Evolutionary conservation across 2,113 vertebrate genomes (phyloP), one percentile per base, ranked within the genome.

Genomic region (Meriones unguiculatus): DNA sequence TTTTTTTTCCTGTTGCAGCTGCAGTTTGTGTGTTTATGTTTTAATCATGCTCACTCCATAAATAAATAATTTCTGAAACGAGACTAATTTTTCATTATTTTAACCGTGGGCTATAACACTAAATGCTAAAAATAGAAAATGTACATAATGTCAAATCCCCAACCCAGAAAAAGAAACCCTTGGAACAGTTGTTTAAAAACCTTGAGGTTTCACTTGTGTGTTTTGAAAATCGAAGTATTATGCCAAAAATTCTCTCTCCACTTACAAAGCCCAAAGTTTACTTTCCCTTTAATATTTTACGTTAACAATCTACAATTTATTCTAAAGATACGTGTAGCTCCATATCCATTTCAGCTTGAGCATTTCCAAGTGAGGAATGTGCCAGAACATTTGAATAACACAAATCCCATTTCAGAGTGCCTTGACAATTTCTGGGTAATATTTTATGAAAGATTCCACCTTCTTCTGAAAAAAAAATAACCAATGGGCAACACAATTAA

Each of bases 11-110:
- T 98, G 94, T 98, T 98, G 97, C 98, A 98, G 98, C 98, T 98
- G 98, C 98, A 98, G 98, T 98, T 98, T 98, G 98, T 97, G 97
- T 98, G 98, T 98, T 98, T 98, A 97, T 98, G 97, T 98, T 98
- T 98, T 98, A 98, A 98, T 98, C 98, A 98, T 98, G 98, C 98
- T 98, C 98, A 98, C 98, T 98, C 97, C 97, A 98, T 98, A 99
- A 98, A 99, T 98, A 98, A 98, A 99, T 98, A 98, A 98, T 98
- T 98, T 98, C 98, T 98, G 98, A 98, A 98, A 98, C 97, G 96
- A 98, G 98, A 98, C 98, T 98, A 98, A 98, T 98, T 98, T 98
- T 98, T 98, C 98, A 98, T 98, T 97, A 98, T 98, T 98, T 98
- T 98, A 98, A 98, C 98, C 96, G 97, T 98, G 97, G 97, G 97